These are phyloP conservation scores for Gallinago solitaria DNA, from an alignment of 2,797 vertebrate genomes.

Conservation along the genomic window DNA sequence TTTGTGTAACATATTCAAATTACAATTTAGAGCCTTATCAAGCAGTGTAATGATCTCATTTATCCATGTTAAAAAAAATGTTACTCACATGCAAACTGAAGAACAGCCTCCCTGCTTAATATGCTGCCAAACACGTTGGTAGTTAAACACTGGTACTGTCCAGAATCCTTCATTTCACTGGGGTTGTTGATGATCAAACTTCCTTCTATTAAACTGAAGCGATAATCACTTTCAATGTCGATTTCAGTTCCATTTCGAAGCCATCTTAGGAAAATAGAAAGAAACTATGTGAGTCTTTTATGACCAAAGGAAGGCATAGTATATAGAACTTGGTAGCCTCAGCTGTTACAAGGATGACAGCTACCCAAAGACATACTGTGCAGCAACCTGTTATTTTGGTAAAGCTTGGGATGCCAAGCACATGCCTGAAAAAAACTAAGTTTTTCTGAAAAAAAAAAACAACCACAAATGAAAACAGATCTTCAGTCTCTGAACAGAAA, in stretches of 20 bases:
- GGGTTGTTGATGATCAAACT: constrained; percentile 89
- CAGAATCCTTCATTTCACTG: constrained; percentile 85
- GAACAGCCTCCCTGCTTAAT: constrained; percentile 86
- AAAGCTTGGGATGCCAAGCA: background rate
- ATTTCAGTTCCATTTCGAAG: constrained; percentile 89
- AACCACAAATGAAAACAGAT: accelerated
- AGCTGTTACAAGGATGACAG: background rate
- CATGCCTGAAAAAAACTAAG: background rate
- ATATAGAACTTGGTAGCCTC: background rate
- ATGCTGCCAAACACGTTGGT: constrained; percentile 87
- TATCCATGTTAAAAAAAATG: background rate
- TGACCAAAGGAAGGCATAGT: background rate
- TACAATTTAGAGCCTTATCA: background rate
- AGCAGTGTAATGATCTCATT: background rate
- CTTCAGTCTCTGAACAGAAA: background rate
- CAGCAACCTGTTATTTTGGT: background rate
- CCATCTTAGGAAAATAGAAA: constrained; percentile 83
- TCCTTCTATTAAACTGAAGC: constrained; percentile 88
- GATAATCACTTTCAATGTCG: constrained; percentile 85
- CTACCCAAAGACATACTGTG: background rate
- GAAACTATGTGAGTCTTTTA: background rate
- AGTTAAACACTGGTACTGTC: constrained; percentile 91
- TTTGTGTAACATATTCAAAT: background rate
- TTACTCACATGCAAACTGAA: constrained; percentile 97
- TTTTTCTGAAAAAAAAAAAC: background rate